Percentiles rank a stretch among this genome's conserved stretches.
These are phyloP conservation scores for Drosophila maculinotata DNA, from an alignment of 2,888 invertebrate species.

Conservation along the genomic window DNA sequence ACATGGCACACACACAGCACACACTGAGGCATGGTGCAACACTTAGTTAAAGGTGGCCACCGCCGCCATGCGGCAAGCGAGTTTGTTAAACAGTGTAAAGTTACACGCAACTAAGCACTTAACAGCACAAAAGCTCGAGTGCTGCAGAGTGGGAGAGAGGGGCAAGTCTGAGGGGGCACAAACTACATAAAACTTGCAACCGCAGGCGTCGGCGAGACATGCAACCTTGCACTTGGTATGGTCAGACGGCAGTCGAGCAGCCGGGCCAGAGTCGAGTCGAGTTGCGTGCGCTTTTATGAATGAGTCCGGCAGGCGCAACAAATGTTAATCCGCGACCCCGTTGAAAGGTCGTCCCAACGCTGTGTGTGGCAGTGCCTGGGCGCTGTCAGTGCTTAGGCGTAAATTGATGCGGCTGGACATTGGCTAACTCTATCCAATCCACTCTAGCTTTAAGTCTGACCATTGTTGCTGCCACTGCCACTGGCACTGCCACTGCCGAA, in stretches of 20 bases:
- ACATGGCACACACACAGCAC: constrained; percentile 40
- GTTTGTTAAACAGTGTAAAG: constrained; percentile 80
- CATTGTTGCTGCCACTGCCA: constrained; percentile 5
- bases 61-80: constrained; percentile 48
- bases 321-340: constrained; percentile 73
- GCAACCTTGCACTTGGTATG: constrained; percentile 48
- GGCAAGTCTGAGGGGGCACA: constrained; percentile 4
- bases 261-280: constrained; percentile 17
- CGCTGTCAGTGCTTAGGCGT: constrained; percentile 49
- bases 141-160: neutral
- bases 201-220: constrained; percentile 44
- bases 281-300: constrained; percentile 78
- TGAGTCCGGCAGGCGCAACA: constrained; percentile 66
- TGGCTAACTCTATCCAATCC: constrained; percentile 2
- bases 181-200: constrained; percentile 58
- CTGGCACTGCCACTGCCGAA: constrained; percentile 44
- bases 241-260: constrained; percentile 15
- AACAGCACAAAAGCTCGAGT: constrained; percentile 72
- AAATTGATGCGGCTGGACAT: constrained; percentile 57
- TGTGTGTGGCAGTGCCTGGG: no score
- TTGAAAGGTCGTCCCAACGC: constrained; percentile 56
- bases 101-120: constrained; percentile 80
- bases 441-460: neutral
- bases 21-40: constrained; percentile 32
- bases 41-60: constrained; percentile 52